Conservation (phyloP, 2,113 vertebrate species). For the Eurypyga helias region DNA sequence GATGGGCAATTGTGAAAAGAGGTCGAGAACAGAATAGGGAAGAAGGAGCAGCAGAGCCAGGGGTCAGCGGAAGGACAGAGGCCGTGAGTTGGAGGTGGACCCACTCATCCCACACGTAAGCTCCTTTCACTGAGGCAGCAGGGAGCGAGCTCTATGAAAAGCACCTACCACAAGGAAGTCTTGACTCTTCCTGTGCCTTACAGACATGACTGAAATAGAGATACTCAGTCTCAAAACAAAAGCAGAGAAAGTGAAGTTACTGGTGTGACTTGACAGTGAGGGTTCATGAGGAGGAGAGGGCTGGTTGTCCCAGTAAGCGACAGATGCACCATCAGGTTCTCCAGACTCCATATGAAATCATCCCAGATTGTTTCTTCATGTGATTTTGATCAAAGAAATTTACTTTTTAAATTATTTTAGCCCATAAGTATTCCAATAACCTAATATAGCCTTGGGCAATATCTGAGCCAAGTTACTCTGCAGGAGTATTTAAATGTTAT, state of each 20-base stretch:
- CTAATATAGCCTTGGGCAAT: background rate
- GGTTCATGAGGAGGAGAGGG: background rate
- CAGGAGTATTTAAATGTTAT: background rate
- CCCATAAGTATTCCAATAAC: background rate
- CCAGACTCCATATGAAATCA: background rate
- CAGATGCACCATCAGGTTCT: accelerated
- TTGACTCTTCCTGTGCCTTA: conserved; percentile 22
- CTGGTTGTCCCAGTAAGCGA: background rate
- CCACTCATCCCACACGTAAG: conserved; percentile 43
- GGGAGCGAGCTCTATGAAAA: conserved; percentile 5
- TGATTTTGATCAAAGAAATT: background rate
- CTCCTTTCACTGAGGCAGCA: conserved; percentile 34
- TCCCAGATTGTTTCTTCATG: background rate
- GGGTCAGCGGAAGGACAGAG: conserved; percentile 20
- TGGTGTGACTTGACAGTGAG: background rate
- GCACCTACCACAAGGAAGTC: conserved; percentile 32
- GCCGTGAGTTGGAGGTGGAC: conserved; percentile 26
- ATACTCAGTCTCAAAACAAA: background rate
- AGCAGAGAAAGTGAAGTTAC: background rate
- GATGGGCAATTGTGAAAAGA: conserved; percentile 52
- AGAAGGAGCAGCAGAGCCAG: conserved; percentile 2
- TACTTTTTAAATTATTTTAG: background rate
- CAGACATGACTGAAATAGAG: conserved; percentile 21
- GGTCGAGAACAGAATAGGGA: conserved; percentile 27
- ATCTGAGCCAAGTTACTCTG: background rate